These are phyloP conservation scores for Chrysaora quinquecirrha DNA, from an alignment of 30 jellyfish, hydroid and myxozoan species.

Conservation along the genomic window DNA sequence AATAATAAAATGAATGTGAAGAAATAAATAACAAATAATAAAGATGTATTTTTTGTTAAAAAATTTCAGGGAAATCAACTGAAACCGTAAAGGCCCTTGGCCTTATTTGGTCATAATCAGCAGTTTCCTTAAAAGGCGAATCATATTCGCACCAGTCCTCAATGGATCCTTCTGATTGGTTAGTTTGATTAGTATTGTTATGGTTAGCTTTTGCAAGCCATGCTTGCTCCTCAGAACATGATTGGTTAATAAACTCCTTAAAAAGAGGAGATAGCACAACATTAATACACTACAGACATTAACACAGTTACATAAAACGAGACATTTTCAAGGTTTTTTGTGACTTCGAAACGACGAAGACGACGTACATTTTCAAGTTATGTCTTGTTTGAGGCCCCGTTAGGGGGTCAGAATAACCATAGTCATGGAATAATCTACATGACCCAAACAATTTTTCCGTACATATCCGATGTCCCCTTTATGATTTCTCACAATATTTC, in stretches of 20 bases:
- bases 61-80: not conserved
- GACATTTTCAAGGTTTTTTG: too few relatives aligned
- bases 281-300: not conserved
- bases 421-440: too few relatives aligned
- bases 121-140: not conserved
- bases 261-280: not conserved
- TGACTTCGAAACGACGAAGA: too few relatives aligned
- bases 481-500: too few relatives aligned
- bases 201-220: too few relatives aligned
- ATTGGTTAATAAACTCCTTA: slow-evolving; percentile 1
- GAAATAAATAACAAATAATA: not conserved
- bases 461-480: too few relatives aligned
- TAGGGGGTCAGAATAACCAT: too few relatives aligned
- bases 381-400: too few relatives aligned
- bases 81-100: not conserved
- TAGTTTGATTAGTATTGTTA: slow-evolving; percentile 12
- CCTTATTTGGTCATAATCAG: not conserved
- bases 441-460: too few relatives aligned
- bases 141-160: not conserved
- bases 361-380: too few relatives aligned
- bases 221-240: too few relatives aligned
- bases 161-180: slow-evolving; percentile 14
- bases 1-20: not conserved
- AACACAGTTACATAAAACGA: too few relatives aligned
- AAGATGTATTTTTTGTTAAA: not conserved